Conservation (phyloP, 2,113 vertebrate species). For the Chlorodrepanis virens region DNA sequence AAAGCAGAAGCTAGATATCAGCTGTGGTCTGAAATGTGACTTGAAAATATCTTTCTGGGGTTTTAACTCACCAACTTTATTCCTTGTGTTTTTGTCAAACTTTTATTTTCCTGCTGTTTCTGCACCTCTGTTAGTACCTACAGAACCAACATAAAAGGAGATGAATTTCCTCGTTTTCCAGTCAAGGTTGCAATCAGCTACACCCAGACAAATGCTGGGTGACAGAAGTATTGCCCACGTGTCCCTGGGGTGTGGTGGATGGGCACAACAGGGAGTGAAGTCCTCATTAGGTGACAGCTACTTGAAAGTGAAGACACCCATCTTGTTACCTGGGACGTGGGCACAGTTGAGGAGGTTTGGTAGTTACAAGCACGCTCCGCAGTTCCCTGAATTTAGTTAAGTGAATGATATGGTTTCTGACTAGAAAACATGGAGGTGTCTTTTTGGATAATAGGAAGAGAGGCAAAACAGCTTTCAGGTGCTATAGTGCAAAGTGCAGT, state of each 20-base stretch:
- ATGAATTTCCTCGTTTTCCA: background rate
- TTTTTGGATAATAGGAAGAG: background rate
- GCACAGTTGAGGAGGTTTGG: background rate
- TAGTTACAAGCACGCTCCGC: rapidly evolving
- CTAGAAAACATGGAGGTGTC: background rate
- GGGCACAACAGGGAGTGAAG: background rate
- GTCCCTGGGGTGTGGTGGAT: background rate
- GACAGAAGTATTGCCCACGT: background rate
- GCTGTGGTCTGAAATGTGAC: background rate
- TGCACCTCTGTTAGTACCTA: background rate
- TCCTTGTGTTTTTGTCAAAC: background rate
- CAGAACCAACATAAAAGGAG: background rate
- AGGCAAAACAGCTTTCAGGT: background rate
- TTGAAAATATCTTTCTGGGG: background rate
- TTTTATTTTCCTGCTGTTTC: background rate
- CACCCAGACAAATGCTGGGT: background rate
- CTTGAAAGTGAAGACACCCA: background rate
- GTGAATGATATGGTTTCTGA: rapidly evolving
- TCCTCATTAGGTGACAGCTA: background rate
- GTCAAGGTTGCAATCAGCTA: background rate
- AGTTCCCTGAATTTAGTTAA: background rate
- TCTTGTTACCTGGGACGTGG: rapidly evolving
- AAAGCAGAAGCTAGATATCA: background rate
- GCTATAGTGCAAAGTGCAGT: background rate
- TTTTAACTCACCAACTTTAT: background rate